These are phyloP conservation scores for Dinoponera quadriceps DNA, from an alignment of 1,140 invertebrate genomes.

Conservation along the genomic window DNA sequence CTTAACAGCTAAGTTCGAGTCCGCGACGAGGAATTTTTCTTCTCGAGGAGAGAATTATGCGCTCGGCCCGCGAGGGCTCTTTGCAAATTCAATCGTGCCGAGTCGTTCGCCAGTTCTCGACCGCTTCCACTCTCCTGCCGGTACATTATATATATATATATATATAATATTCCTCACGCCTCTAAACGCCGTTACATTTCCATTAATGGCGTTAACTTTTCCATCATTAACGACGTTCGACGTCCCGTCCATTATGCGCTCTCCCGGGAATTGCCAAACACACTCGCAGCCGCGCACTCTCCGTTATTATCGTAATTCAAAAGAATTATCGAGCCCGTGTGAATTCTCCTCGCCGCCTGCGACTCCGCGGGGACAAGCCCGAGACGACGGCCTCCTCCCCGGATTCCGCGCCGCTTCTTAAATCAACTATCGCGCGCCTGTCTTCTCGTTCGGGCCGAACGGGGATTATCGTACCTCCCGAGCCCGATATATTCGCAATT, in stretches of 20 bases:
- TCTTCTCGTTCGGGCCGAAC: not conserved
- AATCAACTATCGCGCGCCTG: not conserved
- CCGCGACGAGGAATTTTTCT: conserved; percentile 33
- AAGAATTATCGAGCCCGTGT: no score
- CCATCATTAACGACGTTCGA: no score
- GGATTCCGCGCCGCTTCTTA: no score
- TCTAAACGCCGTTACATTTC: no score
- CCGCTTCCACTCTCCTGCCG: not conserved
- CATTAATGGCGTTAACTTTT: no score
- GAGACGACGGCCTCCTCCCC: no score
- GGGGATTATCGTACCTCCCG: not conserved
- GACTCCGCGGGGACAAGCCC: no score
- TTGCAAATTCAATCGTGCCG: conserved; percentile 56
- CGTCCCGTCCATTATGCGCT: no score
- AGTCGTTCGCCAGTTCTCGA: conserved; percentile 25
- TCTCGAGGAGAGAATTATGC: conserved; percentile 50
- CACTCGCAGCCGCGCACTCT: no score
- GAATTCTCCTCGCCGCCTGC: no score
- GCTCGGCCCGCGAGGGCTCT: conserved; percentile 37
- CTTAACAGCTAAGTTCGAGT: conserved; percentile 53
- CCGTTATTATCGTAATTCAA: no score
- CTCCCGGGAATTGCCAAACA: not conserved
- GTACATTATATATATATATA: conserved; percentile 1
- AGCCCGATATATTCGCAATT: not conserved
- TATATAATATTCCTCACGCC: no score